Percentiles rank a stretch among this genome's conserved stretches.
These are phyloP conservation scores for Ageneiosus marmoratus DNA, from an alignment of 2,113 vertebrate genomes.

Conservation along the genomic window DNA sequence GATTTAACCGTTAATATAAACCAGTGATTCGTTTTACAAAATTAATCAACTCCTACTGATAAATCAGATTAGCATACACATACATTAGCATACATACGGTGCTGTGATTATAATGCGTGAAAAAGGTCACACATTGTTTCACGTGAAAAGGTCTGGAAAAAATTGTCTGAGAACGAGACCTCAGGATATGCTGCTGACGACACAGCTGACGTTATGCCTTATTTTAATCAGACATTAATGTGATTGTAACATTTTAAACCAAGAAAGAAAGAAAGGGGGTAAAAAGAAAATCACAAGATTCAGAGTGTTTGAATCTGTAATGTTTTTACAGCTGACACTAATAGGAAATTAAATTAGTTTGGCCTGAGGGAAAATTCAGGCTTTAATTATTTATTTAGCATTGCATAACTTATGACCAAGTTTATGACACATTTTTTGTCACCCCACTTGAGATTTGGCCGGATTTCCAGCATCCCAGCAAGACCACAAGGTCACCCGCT, in stretches of 20 bases:
- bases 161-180: neutral
- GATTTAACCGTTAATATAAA: neutral
- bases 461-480: neutral
- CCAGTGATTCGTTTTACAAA: neutral
- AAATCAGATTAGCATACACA: neutral
- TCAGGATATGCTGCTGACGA: neutral
- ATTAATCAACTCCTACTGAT: neutral
- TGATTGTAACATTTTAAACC: neutral
- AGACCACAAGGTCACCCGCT: neutral
- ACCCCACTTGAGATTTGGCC: neutral
- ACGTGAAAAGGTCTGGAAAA: neutral
- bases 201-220: neutral
- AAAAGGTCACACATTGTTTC: neutral
- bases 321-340: slow-evolving; percentile 12
- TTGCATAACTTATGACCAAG: neutral
- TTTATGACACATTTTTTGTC: neutral
- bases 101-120: neutral
- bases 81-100: neutral
- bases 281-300: too few relatives aligned
- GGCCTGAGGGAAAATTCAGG: neutral
- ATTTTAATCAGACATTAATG: neutral
- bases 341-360: slow-evolving; percentile 38
- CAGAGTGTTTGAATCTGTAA: neutral
- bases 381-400: slow-evolving; percentile 24
- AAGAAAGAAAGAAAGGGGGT: too few relatives aligned